A percentile compares a stretch with the other conserved stretches of the same genome.
Conservation (phyloP, 2,113 vertebrate species). For the Atlantisia rogersi region DNA sequence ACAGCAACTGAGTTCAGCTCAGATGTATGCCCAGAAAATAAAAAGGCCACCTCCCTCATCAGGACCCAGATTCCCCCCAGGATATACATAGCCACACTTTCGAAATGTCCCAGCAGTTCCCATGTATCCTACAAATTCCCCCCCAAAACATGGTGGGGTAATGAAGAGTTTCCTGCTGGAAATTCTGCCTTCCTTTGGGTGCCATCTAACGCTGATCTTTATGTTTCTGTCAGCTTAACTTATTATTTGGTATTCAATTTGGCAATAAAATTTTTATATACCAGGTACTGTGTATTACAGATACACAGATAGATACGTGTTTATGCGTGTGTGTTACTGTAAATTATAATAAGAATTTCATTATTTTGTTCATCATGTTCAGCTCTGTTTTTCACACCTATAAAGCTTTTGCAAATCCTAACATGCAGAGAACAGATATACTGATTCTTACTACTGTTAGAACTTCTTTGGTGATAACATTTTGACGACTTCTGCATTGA, state of each 20-base stretch:
- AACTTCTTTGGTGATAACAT: not conserved
- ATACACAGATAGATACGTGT: not conserved
- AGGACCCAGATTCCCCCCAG: not conserved
- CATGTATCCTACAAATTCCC: not conserved
- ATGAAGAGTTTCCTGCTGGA: not conserved
- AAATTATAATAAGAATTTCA: constrained; percentile 13
- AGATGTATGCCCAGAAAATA: not conserved
- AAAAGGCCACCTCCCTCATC: not conserved
- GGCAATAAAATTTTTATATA: constrained; percentile 46
- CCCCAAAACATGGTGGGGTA: not conserved
- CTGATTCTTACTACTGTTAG: not conserved
- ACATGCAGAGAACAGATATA: not conserved
- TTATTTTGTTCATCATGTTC: constrained; percentile 9
- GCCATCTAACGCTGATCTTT: constrained; percentile 3
- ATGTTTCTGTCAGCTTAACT: constrained; percentile 53
- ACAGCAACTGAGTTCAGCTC: not conserved
- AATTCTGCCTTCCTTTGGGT: constrained; percentile 46
- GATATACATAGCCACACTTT: not conserved
- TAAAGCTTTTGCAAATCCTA: constrained; percentile 8
- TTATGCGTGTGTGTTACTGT: constrained; percentile 27
- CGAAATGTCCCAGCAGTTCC: not conserved
- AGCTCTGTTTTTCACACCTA: not conserved
- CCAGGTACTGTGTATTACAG: constrained; percentile 1
- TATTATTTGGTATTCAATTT: constrained; percentile 58
- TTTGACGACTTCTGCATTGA: not conserved